Base-by-base conservation (phyloP, 2,888 invertebrate species). In the Slavum lentiscoides region DNA sequence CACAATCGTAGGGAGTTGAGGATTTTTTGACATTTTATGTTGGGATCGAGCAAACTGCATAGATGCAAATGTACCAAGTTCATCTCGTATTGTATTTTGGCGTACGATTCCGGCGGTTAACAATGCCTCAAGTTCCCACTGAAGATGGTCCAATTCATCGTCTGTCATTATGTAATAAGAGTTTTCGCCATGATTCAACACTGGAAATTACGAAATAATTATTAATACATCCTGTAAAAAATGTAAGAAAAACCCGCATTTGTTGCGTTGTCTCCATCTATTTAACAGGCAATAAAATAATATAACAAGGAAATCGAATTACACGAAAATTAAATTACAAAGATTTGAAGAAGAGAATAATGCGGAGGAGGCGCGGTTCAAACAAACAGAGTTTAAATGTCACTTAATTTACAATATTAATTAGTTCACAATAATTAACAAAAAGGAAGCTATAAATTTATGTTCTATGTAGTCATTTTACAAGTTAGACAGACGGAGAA, bases 91-190 rank as follows among this genome's bases (percentile, higher is more conserved):
- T 82, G 92, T 91, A 84, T 94, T 89, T 84, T 92, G 90, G 81
- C 96, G 89, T 21, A 95, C 90, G 0, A 94, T 94, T 75, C 93
- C 93, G 74, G 92, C 92, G 0, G 94, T 93, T 39, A 97, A 88
- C 73, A 97, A 88, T 37, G 92, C 92, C 87, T 97, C 97, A 74
- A 97, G 87, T 86, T 97, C 97, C 74, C 92, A 87, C 86, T 97
- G 97, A 15, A 97, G 88, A 2, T 91, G 90, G 86, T 97, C 96
- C 70, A 97, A 88, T 85, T 97, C 96, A 84, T 97, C 96, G 89
- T 95, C 92, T 23, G 91, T 92, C 82, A 96, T 90, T 64, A 64
- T 19, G 39, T 66, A 58, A 8, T 55, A 23, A 6, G 91, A 91
- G 85, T 94, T 94, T 82, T 93, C 93, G 3, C 90, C 72, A 23